Evolutionary conservation across 1,140 invertebrate species (phyloP), one percentile per base, ranked within the genome.

Genomic region (Psilanteris sp.): DNA sequence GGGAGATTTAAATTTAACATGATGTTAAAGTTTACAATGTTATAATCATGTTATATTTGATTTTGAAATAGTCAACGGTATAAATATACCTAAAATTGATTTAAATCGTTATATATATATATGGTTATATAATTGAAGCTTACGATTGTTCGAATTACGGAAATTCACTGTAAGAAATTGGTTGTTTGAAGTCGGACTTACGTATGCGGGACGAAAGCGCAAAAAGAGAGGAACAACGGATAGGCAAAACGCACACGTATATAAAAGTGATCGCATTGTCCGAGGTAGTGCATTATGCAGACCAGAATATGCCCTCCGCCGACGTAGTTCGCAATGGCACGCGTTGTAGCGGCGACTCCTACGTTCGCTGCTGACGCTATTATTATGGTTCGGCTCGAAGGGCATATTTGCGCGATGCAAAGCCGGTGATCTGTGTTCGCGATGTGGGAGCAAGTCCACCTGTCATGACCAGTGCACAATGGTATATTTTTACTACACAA

Each of bases 361-460:
- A 52, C 50, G 54, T 72, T 68, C 73, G 52, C 48, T 77, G 52
- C 48, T 43, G 59, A 52, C 52, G 67, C 62, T 77, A 68, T 77
- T 62, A 77, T 77, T 77, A 77, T 11, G 20, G 31, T 57, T 44
- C 54, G 24, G 46, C 27, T 67, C 11, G 67, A 68, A 62, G 61
- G 75, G 54, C 54, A 70, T 62, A 72, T 77, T 77, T 67, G 18
- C 48, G 68, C 50, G 29, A 67, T 34, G 22, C 32, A 41, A 70
- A 76, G 52, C 50, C 74, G 67, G 67, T 71, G 59, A 77, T 77
- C 59, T 66, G 44, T 77, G 54, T 77, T 44, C 66, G 16, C 66
- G 64, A 46, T 77, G 66, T 77, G 74, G 74, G 74, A 77, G 59
- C 24, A n/a, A 10, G 34, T 61, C 59, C 74, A 77, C 74, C 74